Conservation (phyloP, 2,797 vertebrate genomes). For the Coregonus sp. region DNA sequence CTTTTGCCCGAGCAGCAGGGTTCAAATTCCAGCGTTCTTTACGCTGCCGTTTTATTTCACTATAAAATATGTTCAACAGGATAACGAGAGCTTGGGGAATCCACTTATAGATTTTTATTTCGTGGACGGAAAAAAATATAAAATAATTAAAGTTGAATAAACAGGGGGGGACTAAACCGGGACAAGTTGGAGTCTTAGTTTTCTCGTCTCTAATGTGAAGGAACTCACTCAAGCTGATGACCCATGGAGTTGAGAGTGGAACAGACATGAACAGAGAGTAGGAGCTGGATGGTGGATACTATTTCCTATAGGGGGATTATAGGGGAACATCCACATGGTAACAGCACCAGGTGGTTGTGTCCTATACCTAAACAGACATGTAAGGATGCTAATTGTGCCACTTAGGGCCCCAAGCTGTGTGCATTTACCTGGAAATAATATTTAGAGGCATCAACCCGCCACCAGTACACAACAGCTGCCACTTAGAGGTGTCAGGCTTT, state of each 20-base stretch:
- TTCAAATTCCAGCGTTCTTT: conserved; percentile 71
- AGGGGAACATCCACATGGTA: conserved; percentile 14
- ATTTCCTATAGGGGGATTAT: conserved; percentile 30
- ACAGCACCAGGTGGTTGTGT: conserved; percentile 59
- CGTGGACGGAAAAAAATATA: conserved; percentile 42
- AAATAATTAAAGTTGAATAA: conserved; percentile 69
- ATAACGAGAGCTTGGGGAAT: conserved; percentile 73
- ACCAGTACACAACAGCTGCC: conserved; percentile 56
- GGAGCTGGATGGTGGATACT: neutral
- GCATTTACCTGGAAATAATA: conserved; percentile 66
- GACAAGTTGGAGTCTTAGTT: neutral
- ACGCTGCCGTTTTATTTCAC: conserved; percentile 62
- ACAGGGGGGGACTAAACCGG: conserved; percentile 39
- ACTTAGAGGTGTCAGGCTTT: conserved; percentile 38
- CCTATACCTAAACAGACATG: conserved; percentile 55
- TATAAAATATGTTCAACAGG: conserved; percentile 61
- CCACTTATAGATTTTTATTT: conserved; percentile 67
- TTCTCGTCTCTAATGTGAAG: neutral
- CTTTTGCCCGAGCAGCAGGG: conserved; percentile 53
- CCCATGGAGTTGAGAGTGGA: neutral
- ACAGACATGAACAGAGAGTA: conserved; percentile 6
- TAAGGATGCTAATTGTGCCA: conserved; percentile 63
- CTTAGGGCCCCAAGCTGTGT: conserved; percentile 63
- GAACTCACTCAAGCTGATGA: neutral
- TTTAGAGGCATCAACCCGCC: conserved; percentile 34